Evolutionary conservation across 2,113 vertebrate genomes (phyloP).

Genomic region (Blennius ocellaris): DNA sequence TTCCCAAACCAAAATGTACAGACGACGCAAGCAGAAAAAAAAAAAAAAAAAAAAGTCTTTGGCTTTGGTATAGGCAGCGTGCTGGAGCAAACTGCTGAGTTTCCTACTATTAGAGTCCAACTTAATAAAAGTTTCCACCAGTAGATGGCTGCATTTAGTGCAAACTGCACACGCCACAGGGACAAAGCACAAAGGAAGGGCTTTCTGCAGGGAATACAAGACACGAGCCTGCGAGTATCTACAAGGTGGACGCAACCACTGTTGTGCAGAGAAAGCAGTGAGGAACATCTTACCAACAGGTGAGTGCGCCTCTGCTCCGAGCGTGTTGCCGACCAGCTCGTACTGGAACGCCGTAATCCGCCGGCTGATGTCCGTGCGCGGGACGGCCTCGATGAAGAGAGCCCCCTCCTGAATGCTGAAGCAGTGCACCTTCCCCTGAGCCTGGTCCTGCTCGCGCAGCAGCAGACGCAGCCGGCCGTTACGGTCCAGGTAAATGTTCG

Average conservation of each 20-base stretch:
- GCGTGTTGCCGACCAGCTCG: slow-evolving; percentile 86
- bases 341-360: slow-evolving; percentile 96
- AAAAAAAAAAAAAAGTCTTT: slow-evolving; percentile 24
- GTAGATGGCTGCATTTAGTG: slow-evolving; percentile 69
- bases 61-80: slow-evolving; percentile 18
- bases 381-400: slow-evolving; percentile 94
- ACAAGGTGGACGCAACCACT: not conserved
- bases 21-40: slow-evolving; percentile 15
- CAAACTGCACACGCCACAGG: slow-evolving; percentile 3
- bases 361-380: slow-evolving; percentile 93
- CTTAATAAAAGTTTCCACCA: slow-evolving; percentile 63
- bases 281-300: slow-evolving; percentile 84
- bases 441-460: slow-evolving; percentile 86
- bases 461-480: slow-evolving; percentile 92
- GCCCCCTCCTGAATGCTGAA: slow-evolving; percentile 90
- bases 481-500: slow-evolving; percentile 97
- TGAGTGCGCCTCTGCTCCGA: slow-evolving; percentile 81
- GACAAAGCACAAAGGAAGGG: slow-evolving; percentile 53
- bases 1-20: slow-evolving; percentile 23
- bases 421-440: slow-evolving; percentile 87
- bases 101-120: slow-evolving; percentile 55
- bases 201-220: slow-evolving; percentile 11
- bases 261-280: not conserved
- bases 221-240: slow-evolving; percentile 3
- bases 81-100: slow-evolving; percentile 35